Conservation (phyloP, 2,888 invertebrate species). For the Tromatobia lineatoria region DNA sequence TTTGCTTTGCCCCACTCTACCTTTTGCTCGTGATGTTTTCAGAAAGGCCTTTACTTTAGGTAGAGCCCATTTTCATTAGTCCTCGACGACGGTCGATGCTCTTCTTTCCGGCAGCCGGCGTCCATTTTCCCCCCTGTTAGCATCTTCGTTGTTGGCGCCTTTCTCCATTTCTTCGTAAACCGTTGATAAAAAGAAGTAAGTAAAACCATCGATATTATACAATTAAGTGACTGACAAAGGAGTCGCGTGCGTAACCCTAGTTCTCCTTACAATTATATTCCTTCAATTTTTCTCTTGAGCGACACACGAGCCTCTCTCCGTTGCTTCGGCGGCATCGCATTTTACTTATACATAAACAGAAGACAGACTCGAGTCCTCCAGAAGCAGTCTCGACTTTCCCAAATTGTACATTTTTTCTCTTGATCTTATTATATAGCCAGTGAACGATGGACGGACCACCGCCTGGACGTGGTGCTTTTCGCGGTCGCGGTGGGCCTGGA, state of each 20-base stretch:
- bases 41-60: slow-evolving; percentile 13
- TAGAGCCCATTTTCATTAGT: slow-evolving; percentile 61
- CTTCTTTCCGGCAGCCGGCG: slow-evolving; percentile 82
- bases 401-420: not conserved
- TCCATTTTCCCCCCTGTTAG: slow-evolving; percentile 81
- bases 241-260: not conserved
- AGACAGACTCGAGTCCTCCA: not conserved
- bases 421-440: slow-evolving; percentile 34
- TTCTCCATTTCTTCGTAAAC: slow-evolving; percentile 66
- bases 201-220: slow-evolving; percentile 54
- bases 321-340: slow-evolving; percentile 23
- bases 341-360: slow-evolving; percentile 28
- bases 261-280: no score
- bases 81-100: slow-evolving; percentile 78
- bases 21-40: slow-evolving; percentile 40
- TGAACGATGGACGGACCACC: slow-evolving; percentile 75
- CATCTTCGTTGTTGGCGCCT: slow-evolving; percentile 75
- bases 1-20: no score
- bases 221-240: not conserved
- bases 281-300: not conserved
- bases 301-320: slow-evolving; percentile 27
- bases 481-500: slow-evolving; percentile 80
- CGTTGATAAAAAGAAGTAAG: slow-evolving; percentile 72
- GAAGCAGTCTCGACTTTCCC: slow-evolving; percentile 19
- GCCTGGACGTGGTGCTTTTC: slow-evolving; percentile 72